Conservation (phyloP, 2,888 invertebrate species). For the Eupithecia exiguata region DNA sequence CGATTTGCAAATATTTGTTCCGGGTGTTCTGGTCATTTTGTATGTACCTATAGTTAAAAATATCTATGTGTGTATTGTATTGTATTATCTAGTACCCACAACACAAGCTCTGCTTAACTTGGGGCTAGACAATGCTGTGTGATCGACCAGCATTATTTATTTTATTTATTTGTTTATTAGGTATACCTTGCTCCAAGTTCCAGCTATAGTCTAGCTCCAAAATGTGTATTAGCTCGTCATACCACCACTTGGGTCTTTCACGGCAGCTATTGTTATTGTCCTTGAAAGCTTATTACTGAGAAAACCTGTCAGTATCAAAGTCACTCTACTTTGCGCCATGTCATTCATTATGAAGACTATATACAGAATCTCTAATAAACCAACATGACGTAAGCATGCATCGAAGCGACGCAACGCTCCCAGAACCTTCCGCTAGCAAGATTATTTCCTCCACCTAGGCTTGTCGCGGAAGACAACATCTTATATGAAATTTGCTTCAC, state of each 20-base stretch:
- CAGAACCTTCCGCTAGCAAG: constrained; percentile 59
- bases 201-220: no score
- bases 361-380: constrained; percentile 34
- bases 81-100: no score
- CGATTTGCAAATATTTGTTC: no score
- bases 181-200: no score
- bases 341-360: neutral
- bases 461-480: constrained; percentile 64
- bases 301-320: neutral
- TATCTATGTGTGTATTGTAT: no score
- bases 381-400: constrained; percentile 42
- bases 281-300: neutral
- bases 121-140: no score
- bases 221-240: no score
- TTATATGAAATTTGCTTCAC: constrained; percentile 68
- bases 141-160: no score
- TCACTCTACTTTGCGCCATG: neutral
- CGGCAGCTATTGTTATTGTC: neutral
- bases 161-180: no score
- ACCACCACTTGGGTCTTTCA: neutral
- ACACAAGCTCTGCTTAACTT: no score
- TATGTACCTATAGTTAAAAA: no score
- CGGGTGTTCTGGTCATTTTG: no score
- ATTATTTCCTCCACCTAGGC: constrained; percentile 73
- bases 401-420: constrained; percentile 49